Evolutionary conservation across 2,888 invertebrate species (phyloP), one percentile per base, ranked within the genome.

Genomic region (Myopa testacea): DNA sequence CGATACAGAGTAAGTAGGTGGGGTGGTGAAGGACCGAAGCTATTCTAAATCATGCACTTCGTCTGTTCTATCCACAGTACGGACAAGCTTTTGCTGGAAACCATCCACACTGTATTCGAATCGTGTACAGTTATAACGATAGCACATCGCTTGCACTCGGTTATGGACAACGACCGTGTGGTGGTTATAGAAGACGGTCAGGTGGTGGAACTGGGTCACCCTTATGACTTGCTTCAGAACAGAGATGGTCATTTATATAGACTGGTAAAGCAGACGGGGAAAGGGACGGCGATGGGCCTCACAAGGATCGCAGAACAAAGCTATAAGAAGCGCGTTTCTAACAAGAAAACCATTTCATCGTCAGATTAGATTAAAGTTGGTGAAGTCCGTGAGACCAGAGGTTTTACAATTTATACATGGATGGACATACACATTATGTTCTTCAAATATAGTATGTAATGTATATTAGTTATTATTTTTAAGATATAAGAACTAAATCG

Each of bases 61-160:
- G 19, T 58, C 60, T 70, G 14, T 50, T 26, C 26, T 50, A 19
- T 26, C 60, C n/a, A 4, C 78, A 93, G 93, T 84, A 97, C 96
- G n/a, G 96, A 96, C 86, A 91, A 92, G 14, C 88, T 96, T 58
- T 97, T 97, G 82, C 96, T 96, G 88, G 92, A 92, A 83, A 95
- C 96, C 0, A 96, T 97, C 62, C 91, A 95, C 75, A 92, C 91
- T 58, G 94, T 94, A 86, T 97, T 97, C 87, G 90, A 91, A 0
- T 90, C 93, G 50, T 97, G 96, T 87, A 96, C 96, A 0, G 96
- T 97, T 3, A 88, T 98, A n/a, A 97, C 97, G 0, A 96, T 98
- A 10, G 97, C 97, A 4, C 97, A 98, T 90, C 92, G 97, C 3
- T 90, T 98, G 79, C 94, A 97, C 87, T 97, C 97, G 0, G 95